Base-by-base conservation (phyloP, 2,797 vertebrate species). In the Enteromius thamalakanensis region DNA sequence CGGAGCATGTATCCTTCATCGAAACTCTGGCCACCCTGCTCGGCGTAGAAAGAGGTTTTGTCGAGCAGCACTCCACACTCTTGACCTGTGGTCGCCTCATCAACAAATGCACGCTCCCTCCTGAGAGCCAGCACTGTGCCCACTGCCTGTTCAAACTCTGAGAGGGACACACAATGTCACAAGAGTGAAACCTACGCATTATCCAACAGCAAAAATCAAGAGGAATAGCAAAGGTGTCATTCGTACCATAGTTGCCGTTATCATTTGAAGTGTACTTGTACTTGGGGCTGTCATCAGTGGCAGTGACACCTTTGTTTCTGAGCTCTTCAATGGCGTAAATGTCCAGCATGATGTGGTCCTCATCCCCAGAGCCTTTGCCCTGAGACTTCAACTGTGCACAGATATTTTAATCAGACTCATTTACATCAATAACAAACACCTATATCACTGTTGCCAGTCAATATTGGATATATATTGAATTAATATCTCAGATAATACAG, bases 311-410 rank as follows among this genome's bases (percentile, higher is more conserved):
- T 85, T 80, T 95, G 85, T 94, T 95, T 62, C 97, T 94, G 37
- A 99, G 95, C 83, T 99, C 97, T 77, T 99, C 98, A 0, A 99
- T 99, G 77, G 98, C 97, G 0, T 99, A 99, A 85, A 99, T 99
- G 92, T 99, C 98, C 93, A 99, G 87, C 98, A 99, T 99, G 90
- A 99, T 95, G 87, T 96, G 95, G 81, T 99, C 97, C 86, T 92
- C 96, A 0, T 94, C 96, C 12, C 96, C 97, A 0, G 95, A 92
- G 6, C 97, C 98, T 49, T 96, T 99, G 69, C 97, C 97, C 88
- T 99, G 98, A 70, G 98, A 99, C 91, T 97, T 99, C 8, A 99
- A 89, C 98, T 99, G 60, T 45, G 14, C 70, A 71, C 14, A 84
- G n/a, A 58, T 4, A 9, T 76, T 10, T 40, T 34, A 32, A 37